Evolutionary conservation across 2,797 vertebrate genomes (phyloP).

Genomic region (Eulemur mongoz): DNA sequence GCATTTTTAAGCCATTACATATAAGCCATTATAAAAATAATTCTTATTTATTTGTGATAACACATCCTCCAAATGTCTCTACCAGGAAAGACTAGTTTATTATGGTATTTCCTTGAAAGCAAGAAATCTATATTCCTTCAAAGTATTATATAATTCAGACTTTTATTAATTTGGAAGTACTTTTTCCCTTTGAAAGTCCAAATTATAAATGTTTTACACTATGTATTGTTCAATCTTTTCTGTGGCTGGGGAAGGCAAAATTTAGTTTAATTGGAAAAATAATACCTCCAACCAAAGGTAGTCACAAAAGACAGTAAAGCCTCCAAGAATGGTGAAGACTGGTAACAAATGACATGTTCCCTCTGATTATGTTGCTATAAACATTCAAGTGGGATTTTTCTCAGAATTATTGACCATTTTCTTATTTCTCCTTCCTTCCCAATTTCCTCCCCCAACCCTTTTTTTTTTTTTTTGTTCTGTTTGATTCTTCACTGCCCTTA

Average conservation of each 20-base stretch:
- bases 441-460: neutral
- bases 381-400: neutral
- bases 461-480: neutral
- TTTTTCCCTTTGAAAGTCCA: constrained; percentile 44
- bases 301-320: neutral
- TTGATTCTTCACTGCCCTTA: neutral
- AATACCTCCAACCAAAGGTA: neutral
- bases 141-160: constrained; percentile 20
- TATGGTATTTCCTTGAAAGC: constrained; percentile 34
- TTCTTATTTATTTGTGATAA: constrained; percentile 32
- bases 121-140: constrained; percentile 37
- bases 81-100: constrained; percentile 36
- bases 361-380: constrained; percentile 3
- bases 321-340: neutral
- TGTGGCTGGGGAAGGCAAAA: neutral
- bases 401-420: neutral
- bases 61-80: neutral
- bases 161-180: constrained; percentile 46
- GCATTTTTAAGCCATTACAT: constrained; percentile 40
- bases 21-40: constrained; percentile 33
- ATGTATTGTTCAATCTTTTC: neutral
- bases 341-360: neutral
- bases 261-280: constrained; percentile 50
- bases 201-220: constrained; percentile 33
- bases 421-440: neutral